A percentile compares a stretch with the other conserved stretches of the same genome.
phyloP scores from a whole-genome alignment of 2,113 vertebrate species.

The Chamaetylas fuelleborni region DNA sequence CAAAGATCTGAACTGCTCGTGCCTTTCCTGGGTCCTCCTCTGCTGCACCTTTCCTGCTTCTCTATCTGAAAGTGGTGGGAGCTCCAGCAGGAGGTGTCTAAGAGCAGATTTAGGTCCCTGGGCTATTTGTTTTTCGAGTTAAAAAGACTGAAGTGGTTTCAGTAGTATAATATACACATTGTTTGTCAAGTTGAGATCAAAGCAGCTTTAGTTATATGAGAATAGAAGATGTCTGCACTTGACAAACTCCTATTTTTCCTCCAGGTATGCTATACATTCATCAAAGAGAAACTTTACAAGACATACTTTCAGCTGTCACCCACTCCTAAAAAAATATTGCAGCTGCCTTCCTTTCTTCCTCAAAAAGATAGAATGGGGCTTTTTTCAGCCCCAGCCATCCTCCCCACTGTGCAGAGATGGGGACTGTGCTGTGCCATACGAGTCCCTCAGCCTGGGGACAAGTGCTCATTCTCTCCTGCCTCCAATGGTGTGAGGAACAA shows the following conservation, averaged over 20 bases:
- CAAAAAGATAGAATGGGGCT: neutral
- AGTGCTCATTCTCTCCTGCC: neutral
- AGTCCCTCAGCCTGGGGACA: neutral
- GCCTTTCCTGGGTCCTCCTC: neutral
- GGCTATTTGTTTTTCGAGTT: slow-evolving; percentile 42
- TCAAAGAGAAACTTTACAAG: slow-evolving; percentile 9
- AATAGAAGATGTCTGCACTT: slow-evolving; percentile 19
- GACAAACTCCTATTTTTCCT: slow-evolving; percentile 28
- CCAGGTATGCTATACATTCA: neutral
- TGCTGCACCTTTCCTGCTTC: neutral
- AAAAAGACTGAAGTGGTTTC: slow-evolving; percentile 24
- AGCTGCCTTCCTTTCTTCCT: neutral
- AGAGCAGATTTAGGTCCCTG: slow-evolving; percentile 6
- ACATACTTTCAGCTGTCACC: neutral
- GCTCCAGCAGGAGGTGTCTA: neutral
- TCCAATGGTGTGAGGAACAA: neutral
- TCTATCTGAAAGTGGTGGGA: neutral
- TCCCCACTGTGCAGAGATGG: fast-evolving
- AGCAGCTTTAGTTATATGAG: slow-evolving; percentile 2
- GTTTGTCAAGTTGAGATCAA: slow-evolving; percentile 53
- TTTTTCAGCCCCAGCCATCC: neutral
- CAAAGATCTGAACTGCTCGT: fast-evolving
- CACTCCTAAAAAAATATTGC: neutral
- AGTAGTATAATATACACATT: slow-evolving; percentile 28
- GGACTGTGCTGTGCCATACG: fast-evolving